Base-by-base conservation (phyloP, 1,140 invertebrate species). In the Saccostrea glomerata region DNA sequence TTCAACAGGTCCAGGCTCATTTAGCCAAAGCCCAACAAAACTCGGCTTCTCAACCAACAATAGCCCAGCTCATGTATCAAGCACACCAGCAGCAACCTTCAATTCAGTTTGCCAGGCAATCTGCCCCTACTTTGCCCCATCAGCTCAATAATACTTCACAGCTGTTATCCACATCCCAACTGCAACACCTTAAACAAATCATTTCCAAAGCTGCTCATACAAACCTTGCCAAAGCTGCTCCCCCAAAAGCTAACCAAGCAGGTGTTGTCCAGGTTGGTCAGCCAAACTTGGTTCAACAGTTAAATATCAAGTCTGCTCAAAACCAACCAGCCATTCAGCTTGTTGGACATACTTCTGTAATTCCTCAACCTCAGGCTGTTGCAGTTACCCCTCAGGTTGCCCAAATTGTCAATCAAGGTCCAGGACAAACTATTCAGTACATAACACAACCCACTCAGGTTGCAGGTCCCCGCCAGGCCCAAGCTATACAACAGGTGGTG, bases 151-250 rank as follows among this genome's bases (percentile, higher is more conserved):
- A 17, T 20, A 84, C 40, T 20, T 85, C 89, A 36, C 89, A 90
- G 47, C 54, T 90, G 12, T 85, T 90, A 13, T 84, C 86, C 47
- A 40, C 89, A 54, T 88, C 89, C 13, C 89, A 90, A 63, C 40
- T 90, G 47, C 89, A 90, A 77, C 89, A 90, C 47, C 87, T 90
- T 11, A 90, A 88, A 77, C 86, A 90, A 30, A 90, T 90, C 23
- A 86, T 90, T 15, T 88, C 86, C 13, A 90, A 88, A 70, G 89
- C 89, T 82, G 63, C 77, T n/a, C 84, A 87, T 11, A 36, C 36
- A 40, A 84, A 84, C 54, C 23, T 66, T 63, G 40, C 77, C 20
- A 73, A 87, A 47, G 25, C 58, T 36, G n/a, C 17, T 82, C 47
- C 86, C 20, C 47, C 86, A 54, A 40, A 66, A 82, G 23, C 36